phyloP scores from a whole-genome alignment of 2,113 vertebrate species.

The Rynchops niger region DNA sequence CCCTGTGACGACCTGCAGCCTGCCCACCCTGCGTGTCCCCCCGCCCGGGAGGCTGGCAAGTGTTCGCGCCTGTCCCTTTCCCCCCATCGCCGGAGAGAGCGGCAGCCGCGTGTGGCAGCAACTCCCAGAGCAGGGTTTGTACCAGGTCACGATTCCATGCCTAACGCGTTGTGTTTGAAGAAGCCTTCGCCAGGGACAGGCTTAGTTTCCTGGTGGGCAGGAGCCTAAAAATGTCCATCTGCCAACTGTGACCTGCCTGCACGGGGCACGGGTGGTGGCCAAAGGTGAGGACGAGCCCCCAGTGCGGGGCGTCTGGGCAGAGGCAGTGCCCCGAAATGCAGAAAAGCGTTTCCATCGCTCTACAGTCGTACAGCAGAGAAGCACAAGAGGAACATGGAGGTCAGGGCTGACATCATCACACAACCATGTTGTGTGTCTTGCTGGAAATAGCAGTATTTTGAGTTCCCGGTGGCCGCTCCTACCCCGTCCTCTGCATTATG shows the following conservation, averaged over 20 bases:
- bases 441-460: not conserved
- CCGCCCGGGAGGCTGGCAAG: not conserved
- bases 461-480: not conserved
- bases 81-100: not conserved
- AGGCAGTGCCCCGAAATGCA: not conserved
- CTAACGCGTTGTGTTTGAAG: not conserved
- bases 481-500: not conserved
- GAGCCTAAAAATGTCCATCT: not conserved
- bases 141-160: not conserved
- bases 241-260: not conserved
- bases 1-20: not conserved
- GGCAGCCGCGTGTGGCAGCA: not conserved
- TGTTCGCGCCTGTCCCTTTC: not conserved
- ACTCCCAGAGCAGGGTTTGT: fast-evolving
- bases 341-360: not conserved
- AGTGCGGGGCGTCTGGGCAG: not conserved
- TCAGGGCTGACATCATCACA: not conserved
- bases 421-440: not conserved
- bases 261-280: not conserved
- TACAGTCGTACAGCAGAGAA: not conserved
- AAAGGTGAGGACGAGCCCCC: not conserved
- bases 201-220: not conserved
- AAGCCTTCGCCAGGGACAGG: not conserved
- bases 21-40: not conserved
- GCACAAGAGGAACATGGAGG: not conserved